Evolutionary conservation across 2,113 vertebrate genomes (phyloP), one percentile per base, ranked within the genome.

Genomic region (Struthidea cinerea): DNA sequence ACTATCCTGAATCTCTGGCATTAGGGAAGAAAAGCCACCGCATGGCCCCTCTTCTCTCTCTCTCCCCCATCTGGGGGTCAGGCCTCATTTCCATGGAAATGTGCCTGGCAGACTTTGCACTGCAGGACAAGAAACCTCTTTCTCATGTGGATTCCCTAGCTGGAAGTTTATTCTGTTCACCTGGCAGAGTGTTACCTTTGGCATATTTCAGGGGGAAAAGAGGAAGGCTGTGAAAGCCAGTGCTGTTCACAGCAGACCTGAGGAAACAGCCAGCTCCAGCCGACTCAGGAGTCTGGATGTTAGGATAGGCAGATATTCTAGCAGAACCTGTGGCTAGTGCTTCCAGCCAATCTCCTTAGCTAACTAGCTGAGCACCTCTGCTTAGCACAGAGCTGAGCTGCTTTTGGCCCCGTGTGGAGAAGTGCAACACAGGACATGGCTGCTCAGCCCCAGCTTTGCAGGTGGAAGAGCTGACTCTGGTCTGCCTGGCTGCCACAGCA

Each of bases 31-130:
- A n/a, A 23, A 39, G 59, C 35, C 33, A 26, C 6, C 18, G 30
- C 0, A 0, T 10, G 32, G 41, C 16, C 6, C 17, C 33, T 52
- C 56, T 52, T 42, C 47, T 74, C 2, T 0, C 22, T 44, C 19
- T 4, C n/a, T 65, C 27, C 30, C 33, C 17, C 46, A 7, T 13
- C 11, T 0, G 1, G 16, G 21, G 3, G 9, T 35, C 3, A 7
- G 37, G 41, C 12, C 49, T 77, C 8, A 35, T 30, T 50, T 73
- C 64, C 11, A 27, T 10, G 6, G 55, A 57, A 17, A 16, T 30
- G 10, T 69, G 57, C 53, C 33, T 0, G 4, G 35, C 24, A 52
- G 60, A 42, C 37, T n/a, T 42, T 55, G 24, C 37, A 37, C 33
- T 69, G 71, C 35, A 33, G 35, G 16, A 33, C 24, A 75, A 70